phyloP scores from a whole-genome alignment of 2,113 vertebrate species.

The Dermatemys mawii region DNA sequence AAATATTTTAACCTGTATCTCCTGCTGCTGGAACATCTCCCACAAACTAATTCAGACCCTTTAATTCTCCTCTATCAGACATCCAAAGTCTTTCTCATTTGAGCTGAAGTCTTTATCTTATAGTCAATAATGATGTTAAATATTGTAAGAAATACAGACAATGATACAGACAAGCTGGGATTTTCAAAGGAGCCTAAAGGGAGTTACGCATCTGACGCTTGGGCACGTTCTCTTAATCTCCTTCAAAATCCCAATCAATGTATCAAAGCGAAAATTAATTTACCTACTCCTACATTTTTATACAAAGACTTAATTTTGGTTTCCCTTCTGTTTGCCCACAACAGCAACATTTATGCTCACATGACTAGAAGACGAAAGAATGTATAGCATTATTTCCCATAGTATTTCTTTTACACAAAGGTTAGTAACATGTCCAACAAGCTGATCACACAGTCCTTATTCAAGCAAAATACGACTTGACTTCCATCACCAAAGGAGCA shows the following conservation, averaged over 20 bases:
- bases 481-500: background rate
- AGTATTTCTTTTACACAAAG: background rate
- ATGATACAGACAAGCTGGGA: background rate
- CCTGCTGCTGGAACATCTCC: background rate
- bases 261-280: background rate
- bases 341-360: background rate
- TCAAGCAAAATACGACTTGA: background rate
- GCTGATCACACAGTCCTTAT: background rate
- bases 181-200: background rate
- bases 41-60: constrained; percentile 1
- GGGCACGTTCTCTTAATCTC: background rate
- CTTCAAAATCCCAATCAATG: background rate
- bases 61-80: constrained; percentile 9
- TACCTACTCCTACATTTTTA: background rate
- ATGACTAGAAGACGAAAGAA: background rate
- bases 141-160: background rate
- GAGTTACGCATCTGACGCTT: too few species aligned
- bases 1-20: background rate
- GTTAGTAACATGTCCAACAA: background rate
- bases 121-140: background rate
- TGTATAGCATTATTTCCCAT: background rate
- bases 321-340: background rate
- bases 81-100: background rate
- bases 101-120: background rate
- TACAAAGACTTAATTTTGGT: background rate